Base-by-base conservation (phyloP, 2,888 invertebrate species). In the Synergus itoensis region DNA sequence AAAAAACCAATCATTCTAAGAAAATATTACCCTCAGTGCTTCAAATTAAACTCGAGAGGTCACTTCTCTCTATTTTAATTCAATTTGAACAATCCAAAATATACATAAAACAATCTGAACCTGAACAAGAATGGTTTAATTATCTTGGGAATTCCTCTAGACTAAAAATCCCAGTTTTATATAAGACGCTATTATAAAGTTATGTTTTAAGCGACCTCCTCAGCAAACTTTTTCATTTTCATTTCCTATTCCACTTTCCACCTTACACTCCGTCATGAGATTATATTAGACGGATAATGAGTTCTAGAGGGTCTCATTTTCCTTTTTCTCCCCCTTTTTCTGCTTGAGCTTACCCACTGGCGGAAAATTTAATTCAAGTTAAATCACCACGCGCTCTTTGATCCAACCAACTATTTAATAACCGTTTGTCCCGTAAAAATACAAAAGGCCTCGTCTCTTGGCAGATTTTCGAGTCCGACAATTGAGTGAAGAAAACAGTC, bases 261-360 rank as follows among this genome's bases (percentile, higher is more conserved):
- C 21, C 67, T 67, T 67, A 45, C 67, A 67, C 43, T 67, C 12
- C 67, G 45, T 45, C 67, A 43, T 43, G 21, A 21, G 45, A 67
- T 67, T 67, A 45, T 67, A 67, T 67, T 41, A 67, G 12, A 67
- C 43, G 67, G 43, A 67, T 67, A 67, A 67, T 67, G 67, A 67
- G 67, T 45, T 67, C 67, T 11, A 7, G 40, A n/a, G 65, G 65
- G 43, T 67, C 21, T 18, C 21, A 48, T 48, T 48, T 48, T 48
- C 16, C 14, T 48, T 5, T 28, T 28, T 28, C 28, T 28, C 3
- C 5, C 21, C 1, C 40, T 64, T 64, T 64, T 64, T 64, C 64
- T 36, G 16, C 7, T 16, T 11, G 40, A 64, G 18, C 18, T 18
- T 40, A n/a, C n/a, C 18, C 41, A 9, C 16, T 18, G 41, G 65